Conservation (phyloP, 1,140 invertebrate genomes). For the Leucophenga varia region DNA sequence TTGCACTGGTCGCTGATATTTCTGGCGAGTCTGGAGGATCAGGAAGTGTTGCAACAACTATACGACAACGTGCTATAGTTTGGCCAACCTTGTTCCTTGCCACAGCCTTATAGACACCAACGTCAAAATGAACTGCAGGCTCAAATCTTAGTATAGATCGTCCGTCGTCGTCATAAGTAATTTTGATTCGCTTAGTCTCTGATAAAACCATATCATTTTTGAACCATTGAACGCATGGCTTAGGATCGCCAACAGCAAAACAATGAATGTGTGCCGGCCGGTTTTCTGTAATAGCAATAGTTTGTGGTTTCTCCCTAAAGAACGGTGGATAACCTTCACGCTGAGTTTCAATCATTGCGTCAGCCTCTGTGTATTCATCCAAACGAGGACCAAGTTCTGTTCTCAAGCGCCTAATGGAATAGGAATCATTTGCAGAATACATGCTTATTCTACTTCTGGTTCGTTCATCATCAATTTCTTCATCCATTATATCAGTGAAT, state of each 20-base stretch:
- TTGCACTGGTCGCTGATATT: constrained; percentile 73
- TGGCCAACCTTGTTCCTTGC: constrained; percentile 82
- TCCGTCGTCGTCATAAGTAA: constrained; percentile 72
- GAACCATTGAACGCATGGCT: constrained; percentile 89
- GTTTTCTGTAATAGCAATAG: constrained; percentile 74
- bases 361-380: constrained; percentile 77
- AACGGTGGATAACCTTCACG: constrained; percentile 74
- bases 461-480: constrained; percentile 89
- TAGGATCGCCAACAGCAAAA: constrained; percentile 82
- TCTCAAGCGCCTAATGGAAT: constrained; percentile 69
- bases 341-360: constrained; percentile 75
- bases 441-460: constrained; percentile 70
- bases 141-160: constrained; percentile 73
- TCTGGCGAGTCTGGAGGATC: constrained; percentile 82
- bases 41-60: constrained; percentile 72
- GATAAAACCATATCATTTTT: constrained; percentile 82
- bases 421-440: constrained; percentile 69
- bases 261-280: constrained; percentile 75
- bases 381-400: constrained; percentile 76
- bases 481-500: constrained; percentile 91
- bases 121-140: constrained; percentile 73
- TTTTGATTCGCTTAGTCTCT: constrained; percentile 74
- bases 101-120: constrained; percentile 91
- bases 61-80: constrained; percentile 67
- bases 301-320: constrained; percentile 76